A percentile compares a stretch with the other conserved stretches of the same genome.
Evolutionary conservation across 1,140 invertebrate species (phyloP).

Genomic region (Akabosia matsudoensis): DNA sequence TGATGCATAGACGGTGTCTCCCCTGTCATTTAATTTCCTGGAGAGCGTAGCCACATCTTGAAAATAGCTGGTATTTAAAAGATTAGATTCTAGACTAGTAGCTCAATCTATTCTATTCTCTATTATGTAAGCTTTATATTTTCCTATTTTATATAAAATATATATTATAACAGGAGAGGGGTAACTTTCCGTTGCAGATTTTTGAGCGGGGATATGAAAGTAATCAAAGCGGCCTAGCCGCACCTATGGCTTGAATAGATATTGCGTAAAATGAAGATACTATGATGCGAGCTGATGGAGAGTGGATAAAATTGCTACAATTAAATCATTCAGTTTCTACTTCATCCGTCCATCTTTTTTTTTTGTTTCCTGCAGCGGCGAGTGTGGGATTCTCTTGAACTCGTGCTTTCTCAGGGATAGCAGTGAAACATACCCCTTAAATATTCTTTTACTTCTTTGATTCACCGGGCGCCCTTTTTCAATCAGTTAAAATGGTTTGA

Average conservation of each 20-base stretch:
- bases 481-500: too few relatives aligned
- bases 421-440: too few relatives aligned
- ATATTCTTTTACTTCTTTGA: too few relatives aligned
- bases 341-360: background rate
- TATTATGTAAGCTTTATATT: too few relatives aligned
- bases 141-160: background rate
- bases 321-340: background rate
- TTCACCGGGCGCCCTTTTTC: too few relatives aligned
- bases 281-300: background rate
- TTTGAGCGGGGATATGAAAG: background rate
- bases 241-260: background rate
- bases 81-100: background rate
- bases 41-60: background rate
- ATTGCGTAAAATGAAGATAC: background rate
- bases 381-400: background rate
- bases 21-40: conserved; percentile 11
- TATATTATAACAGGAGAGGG: background rate
- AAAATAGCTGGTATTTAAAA: background rate
- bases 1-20: background rate
- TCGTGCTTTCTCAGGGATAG: background rate
- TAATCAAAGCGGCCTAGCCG: background rate
- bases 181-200: background rate
- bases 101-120: too few relatives aligned
- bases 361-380: background rate
- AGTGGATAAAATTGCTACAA: background rate